Base-by-base conservation (phyloP, 1,140 invertebrate genomes). In the Hycleus cichorii region DNA sequence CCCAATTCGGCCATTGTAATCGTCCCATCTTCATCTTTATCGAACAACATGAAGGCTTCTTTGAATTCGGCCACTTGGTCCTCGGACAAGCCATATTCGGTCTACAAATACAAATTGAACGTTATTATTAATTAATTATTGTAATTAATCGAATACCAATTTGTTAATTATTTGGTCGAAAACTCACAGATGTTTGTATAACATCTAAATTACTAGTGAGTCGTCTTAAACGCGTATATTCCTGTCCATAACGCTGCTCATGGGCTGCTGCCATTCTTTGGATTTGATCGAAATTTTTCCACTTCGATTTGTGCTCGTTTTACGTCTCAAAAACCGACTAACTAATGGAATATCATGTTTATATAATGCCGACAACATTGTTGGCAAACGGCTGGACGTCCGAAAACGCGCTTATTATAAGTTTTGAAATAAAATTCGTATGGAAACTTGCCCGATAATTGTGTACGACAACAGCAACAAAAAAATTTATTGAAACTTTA, bases 1-100 rank as follows among this genome's bases (percentile, higher is more conserved):
- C 88, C 90, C 12, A 94, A 79, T 74, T 95, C 92, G 1, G 89
- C 87, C 79, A 91, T 87, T 12, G 89, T 93, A 64, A 95, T 93
- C 27, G 86, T 88, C 1, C 91, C 91, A 71, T 95, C 91, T 74
- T 92, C 89, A 70, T 95, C 91, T 72, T 94, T 94, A 74, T 95
- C 92, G 71, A 94, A 94, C 25, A 94, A 78, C 86, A 91, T 91
- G 74, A 95, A 94, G 5, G 91, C 91, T 75, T 94, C 91, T 76
- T 92, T 91, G 78, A 91, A 92, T 79, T 93, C 89, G 64, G 87
- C 87, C 51, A 90, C 88, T 81, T 90, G 88, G 71, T 91, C 89
- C 74, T 91, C 88, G 51, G 87, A 87, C 49, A 92, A 81, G 64
- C 89, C 89, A 79, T 90, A 91, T 74, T 92, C 89, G 55, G 84